Evolutionary conservation across 2,113 vertebrate species (phyloP).

Genomic region (Toxotes chatareus): DNA sequence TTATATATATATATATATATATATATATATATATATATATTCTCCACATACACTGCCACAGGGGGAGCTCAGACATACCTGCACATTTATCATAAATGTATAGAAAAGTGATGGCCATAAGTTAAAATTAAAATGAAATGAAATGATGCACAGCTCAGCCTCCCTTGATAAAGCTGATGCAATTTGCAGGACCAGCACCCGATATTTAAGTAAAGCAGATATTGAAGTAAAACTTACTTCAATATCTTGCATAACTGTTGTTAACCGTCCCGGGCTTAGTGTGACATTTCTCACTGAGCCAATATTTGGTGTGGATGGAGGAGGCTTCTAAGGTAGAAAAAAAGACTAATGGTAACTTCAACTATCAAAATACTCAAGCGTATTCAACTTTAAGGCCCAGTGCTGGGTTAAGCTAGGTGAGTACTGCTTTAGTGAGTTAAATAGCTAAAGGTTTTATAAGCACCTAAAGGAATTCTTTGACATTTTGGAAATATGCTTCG

Average conservation of each 20-base stretch:
- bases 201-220: no score
- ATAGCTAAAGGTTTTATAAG: no score
- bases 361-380: no score
- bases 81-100: background rate
- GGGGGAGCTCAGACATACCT: background rate
- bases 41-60: background rate
- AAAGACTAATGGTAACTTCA: background rate
- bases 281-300: background rate
- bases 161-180: background rate
- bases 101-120: background rate
- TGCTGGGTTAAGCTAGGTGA: no score
- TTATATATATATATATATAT: no score
- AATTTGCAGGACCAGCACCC: background rate
- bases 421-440: no score
- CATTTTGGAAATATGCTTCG: no score
- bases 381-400: no score
- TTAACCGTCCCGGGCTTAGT: background rate
- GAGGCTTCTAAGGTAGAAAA: background rate
- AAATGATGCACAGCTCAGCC: background rate
- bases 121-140: slow-evolving; percentile 16
- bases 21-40: no score
- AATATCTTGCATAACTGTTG: background rate
- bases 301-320: background rate
- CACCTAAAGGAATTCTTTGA: no score
- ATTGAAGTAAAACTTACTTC: no score